Evolutionary conservation across 1,140 invertebrate species (phyloP), one percentile per base, ranked within the genome.

Genomic region (Goniozus legneri): DNA sequence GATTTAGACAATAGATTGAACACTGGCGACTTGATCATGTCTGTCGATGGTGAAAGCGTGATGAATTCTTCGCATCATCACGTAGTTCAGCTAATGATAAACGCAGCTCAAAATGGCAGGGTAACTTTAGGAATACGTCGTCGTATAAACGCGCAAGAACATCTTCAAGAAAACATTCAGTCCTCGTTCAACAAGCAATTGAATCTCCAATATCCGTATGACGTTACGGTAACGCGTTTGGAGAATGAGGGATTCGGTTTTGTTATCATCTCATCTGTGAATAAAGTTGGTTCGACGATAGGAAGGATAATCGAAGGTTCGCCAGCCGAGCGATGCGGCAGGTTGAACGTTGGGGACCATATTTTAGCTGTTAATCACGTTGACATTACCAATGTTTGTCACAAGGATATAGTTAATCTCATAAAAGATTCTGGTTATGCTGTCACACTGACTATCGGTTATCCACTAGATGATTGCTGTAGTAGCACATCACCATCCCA

Each of bases 221-320:
- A 96, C 65, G 88, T 96, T 8, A 86, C 88, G 8, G 88, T 99
- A 0, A 89, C 85, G 30, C 80, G 95, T 41, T 84, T 86, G 67
- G 93, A 97, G 60, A 91, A 88, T 47, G 96, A 99, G 77, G 96
- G 96, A 8, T 99, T 99, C 76, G 97, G 96, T 14, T 99, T 98
- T 76, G 95, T 98, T 15, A 97, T 99, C 41, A 97, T 98, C 58
- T 98, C 95, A 0, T 97, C 94, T 8, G 89, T 94, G 1, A 94
- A 94, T 56, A 92, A 91, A 78, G 85, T 88, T 47, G 91, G 92
- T 22, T 92, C 92, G 2, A 95, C 92, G 21, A 97, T 98, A 65
- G 95, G 95, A 88, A 81, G 93, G 67, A 87, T 98, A 47, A 91
- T 97, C 49, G 90, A 96, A 53, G 90, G 89, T 53, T 97, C 93